Evolutionary conservation across 2,113 vertebrate species (phyloP).

Genomic region (Pipra filicauda): DNA sequence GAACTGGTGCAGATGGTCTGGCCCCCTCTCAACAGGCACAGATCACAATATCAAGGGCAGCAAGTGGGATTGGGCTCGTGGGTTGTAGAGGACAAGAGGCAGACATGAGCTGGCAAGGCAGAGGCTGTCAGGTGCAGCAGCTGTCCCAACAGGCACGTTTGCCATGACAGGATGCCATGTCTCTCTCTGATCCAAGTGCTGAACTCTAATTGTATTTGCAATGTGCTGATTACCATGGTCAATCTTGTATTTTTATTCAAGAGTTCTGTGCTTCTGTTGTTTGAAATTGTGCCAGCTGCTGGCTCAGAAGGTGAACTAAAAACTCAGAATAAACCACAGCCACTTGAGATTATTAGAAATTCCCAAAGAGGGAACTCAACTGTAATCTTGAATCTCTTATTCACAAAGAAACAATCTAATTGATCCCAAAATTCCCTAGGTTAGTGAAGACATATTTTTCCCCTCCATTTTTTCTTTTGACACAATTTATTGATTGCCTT

Average conservation of each 20-base stretch:
- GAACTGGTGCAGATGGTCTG: constrained; percentile 40
- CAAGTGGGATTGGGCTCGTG: background rate
- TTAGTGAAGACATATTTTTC: background rate
- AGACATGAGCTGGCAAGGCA: background rate
- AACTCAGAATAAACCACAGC: background rate
- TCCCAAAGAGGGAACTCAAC: background rate
- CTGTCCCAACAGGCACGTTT: background rate
- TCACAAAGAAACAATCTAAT: background rate
- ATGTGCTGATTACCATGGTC: background rate
- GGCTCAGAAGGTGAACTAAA: background rate
- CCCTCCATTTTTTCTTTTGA: background rate
- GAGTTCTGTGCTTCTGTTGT: background rate
- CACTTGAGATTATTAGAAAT: background rate
- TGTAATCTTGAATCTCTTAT: background rate
- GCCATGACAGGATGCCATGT: background rate
- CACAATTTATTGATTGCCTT: background rate
- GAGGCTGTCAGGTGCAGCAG: background rate
- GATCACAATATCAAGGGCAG: background rate
- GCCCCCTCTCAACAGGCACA: background rate
- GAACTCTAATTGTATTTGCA: background rate
- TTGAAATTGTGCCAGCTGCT: background rate
- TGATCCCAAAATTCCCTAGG: background rate
- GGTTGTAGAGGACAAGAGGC: background rate
- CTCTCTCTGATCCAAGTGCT: background rate
- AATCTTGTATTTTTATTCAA: background rate